Conservation (phyloP, 2,113 vertebrate genomes). For the mouse (Mus musculus) region GRCm39 chrX:47551001-47551500, state of each 20-base stretch:
- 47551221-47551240: neutral
- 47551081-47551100: neutral
- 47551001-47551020: neutral
- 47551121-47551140: neutral
- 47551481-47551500: neutral
- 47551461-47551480: neutral
- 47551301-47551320: conserved; percentile 15
- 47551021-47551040: neutral
- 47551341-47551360: conserved; percentile 62
- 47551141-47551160: neutral
- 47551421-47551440: conserved; percentile 22
- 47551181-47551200: neutral
- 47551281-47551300: conserved; percentile 44
- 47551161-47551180: neutral
- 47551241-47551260: neutral
- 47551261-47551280: neutral
- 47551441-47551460: neutral
- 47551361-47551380: conserved; percentile 72
- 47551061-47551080: neutral
- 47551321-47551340: conserved; percentile 67
- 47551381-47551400: conserved; percentile 50
- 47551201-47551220: conserved; percentile 23
- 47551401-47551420: conserved; percentile 59
- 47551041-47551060: neutral
- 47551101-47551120: conserved; percentile 8